A percentile compares a stretch with the other conserved stretches of the same genome.
These are phyloP conservation scores for Pelodiscus sinensis DNA, from an alignment of 2,113 vertebrate genomes.

Conservation along the genomic window DNA sequence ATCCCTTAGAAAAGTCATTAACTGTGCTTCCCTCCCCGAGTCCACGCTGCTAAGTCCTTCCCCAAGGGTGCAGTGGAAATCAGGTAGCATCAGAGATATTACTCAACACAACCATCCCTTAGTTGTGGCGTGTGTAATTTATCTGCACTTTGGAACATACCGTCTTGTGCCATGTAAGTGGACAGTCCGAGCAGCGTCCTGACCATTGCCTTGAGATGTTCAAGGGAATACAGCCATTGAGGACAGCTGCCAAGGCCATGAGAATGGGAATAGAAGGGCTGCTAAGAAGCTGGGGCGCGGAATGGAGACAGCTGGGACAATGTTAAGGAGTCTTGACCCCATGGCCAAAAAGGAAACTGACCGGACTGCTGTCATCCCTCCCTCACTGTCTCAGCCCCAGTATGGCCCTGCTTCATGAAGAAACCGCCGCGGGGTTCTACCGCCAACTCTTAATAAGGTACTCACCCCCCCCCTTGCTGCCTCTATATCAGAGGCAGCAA, in stretches of 20 bases:
- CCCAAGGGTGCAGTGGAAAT: background rate
- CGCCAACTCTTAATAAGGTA: too few species aligned
- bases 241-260: background rate
- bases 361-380: too few species aligned
- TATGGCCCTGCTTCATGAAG: too few species aligned
- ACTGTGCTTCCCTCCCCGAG: background rate
- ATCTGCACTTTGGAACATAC: background rate
- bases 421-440: too few species aligned
- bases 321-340: background rate
- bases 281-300: background rate
- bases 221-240: background rate
- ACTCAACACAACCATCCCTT: background rate
- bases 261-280: background rate
- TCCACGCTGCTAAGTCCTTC: background rate
- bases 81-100: too few species aligned
- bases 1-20: background rate
- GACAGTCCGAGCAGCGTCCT: background rate
- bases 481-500: too few species aligned
- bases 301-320: background rate
- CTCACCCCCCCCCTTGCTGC: too few species aligned
- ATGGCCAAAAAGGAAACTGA: background rate
- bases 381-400: too few species aligned
- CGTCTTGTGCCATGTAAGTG: background rate
- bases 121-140: background rate
- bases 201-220: background rate